These are phyloP conservation scores for Phenganax marumi DNA, from an alignment of 92 coral and sea anemone genomes.

Conservation along the genomic window DNA sequence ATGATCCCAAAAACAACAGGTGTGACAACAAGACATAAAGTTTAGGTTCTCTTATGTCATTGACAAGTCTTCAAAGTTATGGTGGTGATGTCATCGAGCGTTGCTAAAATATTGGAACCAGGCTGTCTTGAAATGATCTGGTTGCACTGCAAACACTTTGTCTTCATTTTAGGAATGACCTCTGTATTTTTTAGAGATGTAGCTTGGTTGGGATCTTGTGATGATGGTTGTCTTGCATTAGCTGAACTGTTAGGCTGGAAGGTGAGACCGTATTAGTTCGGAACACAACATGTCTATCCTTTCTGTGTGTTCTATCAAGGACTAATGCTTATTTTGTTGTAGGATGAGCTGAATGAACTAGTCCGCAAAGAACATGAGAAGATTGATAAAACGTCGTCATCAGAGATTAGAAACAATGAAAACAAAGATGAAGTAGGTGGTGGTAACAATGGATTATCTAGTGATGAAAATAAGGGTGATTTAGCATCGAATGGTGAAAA, in stretches of 20 bases:
- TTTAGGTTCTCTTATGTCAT: neutral
- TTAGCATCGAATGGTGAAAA: neutral
- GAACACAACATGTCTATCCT: neutral
- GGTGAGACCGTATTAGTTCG: slow-evolving; percentile 40
- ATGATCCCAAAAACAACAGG: slow-evolving; percentile 86
- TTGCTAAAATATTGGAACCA: too few relatives aligned
- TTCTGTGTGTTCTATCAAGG: neutral
- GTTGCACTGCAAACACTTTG: neutral
- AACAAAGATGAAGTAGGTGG: too few relatives aligned
- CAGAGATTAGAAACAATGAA: neutral
- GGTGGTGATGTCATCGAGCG: too few relatives aligned
- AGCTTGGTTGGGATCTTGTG: slow-evolving; percentile 89
- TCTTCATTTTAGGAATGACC: neutral
- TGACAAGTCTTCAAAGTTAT: neutral
- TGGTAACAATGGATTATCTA: neutral
- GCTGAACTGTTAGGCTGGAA: slow-evolving; percentile 96
- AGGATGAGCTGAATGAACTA: slow-evolving; percentile 73
- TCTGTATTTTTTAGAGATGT: slow-evolving; percentile 68
- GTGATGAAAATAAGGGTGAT: neutral
- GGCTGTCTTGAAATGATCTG: too few relatives aligned
- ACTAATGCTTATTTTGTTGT: neutral
- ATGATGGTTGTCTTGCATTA: slow-evolving; percentile 88
- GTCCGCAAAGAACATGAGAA: slow-evolving; percentile 64
- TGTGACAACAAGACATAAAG: neutral
- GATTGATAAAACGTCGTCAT: slow-evolving; percentile 50